Conservation (phyloP, 1,140 invertebrate genomes). For the Reticulitermes speratus region DNA sequence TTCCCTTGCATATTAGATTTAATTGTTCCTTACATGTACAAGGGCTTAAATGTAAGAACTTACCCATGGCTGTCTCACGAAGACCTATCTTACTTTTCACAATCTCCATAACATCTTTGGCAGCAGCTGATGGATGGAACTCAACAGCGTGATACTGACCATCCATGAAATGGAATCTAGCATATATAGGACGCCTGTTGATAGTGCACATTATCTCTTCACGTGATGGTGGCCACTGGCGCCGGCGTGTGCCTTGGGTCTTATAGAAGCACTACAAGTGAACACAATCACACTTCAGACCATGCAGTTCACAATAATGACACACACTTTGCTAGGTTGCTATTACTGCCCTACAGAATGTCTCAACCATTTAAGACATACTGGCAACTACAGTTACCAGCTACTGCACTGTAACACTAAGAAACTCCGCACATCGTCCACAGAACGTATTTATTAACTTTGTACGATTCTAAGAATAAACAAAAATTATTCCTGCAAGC, state of each 20-base stretch:
- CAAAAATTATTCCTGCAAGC: too few species aligned
- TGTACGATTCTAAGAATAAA: too few species aligned
- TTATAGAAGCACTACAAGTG: constrained; percentile 70
- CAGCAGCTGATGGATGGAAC: constrained; percentile 91
- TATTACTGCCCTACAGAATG: too few species aligned
- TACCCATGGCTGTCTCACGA: constrained; percentile 73
- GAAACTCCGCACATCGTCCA: too few species aligned
- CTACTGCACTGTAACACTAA: too few species aligned
- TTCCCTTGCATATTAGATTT: too few species aligned
- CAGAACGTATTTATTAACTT: too few species aligned
- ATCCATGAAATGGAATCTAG: constrained; percentile 90
- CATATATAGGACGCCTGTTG: constrained; percentile 85
- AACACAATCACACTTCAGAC: constrained; percentile 9
- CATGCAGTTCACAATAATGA: too few species aligned
- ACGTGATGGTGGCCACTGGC: constrained; percentile 89
- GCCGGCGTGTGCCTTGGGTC: constrained; percentile 79
- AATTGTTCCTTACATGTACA: too few species aligned
- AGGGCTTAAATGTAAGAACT: constrained; percentile 34
- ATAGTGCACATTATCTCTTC: constrained; percentile 93
- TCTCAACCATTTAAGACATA: too few species aligned
- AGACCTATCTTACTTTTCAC: constrained; percentile 92
- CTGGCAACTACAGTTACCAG: too few species aligned
- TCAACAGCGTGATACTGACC: constrained; percentile 93
- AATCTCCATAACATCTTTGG: constrained; percentile 85
- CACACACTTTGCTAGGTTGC: too few species aligned